Base-by-base conservation (phyloP, 2,113 vertebrate genomes). In the Coptodon rendalli region DNA sequence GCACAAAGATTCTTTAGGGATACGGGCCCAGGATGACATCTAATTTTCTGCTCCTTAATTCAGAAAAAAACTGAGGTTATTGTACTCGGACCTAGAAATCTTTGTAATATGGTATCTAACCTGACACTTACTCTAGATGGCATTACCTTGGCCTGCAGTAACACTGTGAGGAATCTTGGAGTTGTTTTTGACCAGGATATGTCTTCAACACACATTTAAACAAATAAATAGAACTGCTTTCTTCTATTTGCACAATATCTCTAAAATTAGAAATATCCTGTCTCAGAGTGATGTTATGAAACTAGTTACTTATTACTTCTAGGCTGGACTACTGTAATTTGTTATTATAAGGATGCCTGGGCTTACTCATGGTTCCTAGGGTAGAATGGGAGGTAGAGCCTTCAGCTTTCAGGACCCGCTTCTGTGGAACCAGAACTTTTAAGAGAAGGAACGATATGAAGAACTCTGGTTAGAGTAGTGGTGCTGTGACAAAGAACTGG, bases 51-150 rank as follows among this genome's bases (percentile, higher is more conserved):
- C 59, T 63, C 9, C 34, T 63, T 36, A 63, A 63, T 63, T 63
- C 31, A 63, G 59, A 63, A n/a, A 63, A 36, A 63, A 63, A n/a
- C 59, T 63, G 6, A 63, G 31, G 59, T 63, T 63, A 63, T 36
- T 63, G 31, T 45, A 3, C 43, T 45, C 11, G 1, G 13, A 14
- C 43, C 43, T 45, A 45, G 6, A 45, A 45, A 45, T 45, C 3
- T 45, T 45, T 45, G 43, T 36, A 36, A 63, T 63, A 36, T 36
- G 0, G 31, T 63, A n/a, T 63, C 59, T 12, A 36, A 63, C 59
- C 31, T 7, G 59, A 63, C 0, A 0, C 59, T 63, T 63, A 36
- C 6, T 63, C 59, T 0, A 61, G 59, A 36, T 63, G 0, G 17
- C 59, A 36, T 63, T 63, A 36, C 59, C 6, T 63, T 36, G 59